Evolutionary conservation across 2,797 vertebrate genomes (phyloP), one percentile per base, ranked within the genome.

Genomic region (Oreortyx pictus): DNA sequence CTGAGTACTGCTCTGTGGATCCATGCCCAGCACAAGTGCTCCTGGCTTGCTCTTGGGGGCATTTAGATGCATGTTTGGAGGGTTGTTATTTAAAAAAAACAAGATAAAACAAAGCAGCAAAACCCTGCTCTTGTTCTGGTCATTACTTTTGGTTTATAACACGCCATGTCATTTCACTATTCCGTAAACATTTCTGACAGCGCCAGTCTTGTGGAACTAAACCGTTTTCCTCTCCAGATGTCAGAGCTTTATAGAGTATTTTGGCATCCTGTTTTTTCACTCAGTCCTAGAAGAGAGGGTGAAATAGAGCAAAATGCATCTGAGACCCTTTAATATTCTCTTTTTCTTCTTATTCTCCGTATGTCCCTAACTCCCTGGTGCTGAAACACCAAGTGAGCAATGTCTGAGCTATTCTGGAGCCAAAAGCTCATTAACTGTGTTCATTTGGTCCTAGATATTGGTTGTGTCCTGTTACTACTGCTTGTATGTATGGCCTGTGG

Each of bases 181-280:
- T 94, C 82, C 64, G 68, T 89, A 64, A 72, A 57, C 6, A 1
- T 68, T 87, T 92, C 56, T 92, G 76, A 82, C 86, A 90, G 68
- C 0, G 0, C 47, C 35, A 65, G 29, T n/a, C 43, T 78, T 71
- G 54, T 82, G n/a, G 87, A 95, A 79, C 46, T 87, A 47, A 90
- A 76, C 37, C 79, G 62, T 83, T 89, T 56, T 89, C 74, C 15
- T 6, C 87, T 93, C 86, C 43, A 87, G 50, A 77, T 85, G 31
- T 65, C 76, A 90, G 49, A 72, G 66, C 23, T 88, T 90, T 87
- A 41, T 56, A 17, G 39, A 89, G 70, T 6, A 0, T 87, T 91
- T 93, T 68, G 46, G 72, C 56, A 75, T 87, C 65, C 72, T 85
- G 14, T 68, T 92, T 80, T 75, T 80, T 92, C 35, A 35, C 25